A percentile compares a stretch with the other conserved stretches of the same genome.
These are phyloP conservation scores for Rotaria sp. DNA, from an alignment of 2,888 invertebrate genomes.

Conservation along the genomic window DNA sequence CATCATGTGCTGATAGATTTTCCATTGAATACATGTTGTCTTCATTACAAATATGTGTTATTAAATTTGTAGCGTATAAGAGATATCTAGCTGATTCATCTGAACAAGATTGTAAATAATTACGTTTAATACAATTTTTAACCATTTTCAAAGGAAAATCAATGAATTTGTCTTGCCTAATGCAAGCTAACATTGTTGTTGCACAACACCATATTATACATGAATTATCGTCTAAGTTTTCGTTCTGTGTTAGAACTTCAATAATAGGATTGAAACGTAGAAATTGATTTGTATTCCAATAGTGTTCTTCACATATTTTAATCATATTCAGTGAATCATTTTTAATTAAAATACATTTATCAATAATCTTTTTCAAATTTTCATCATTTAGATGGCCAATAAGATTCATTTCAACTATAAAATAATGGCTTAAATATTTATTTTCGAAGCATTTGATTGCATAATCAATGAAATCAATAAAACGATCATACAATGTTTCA, in stretches of 20 bases:
- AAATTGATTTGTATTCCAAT: conserved; percentile 1
- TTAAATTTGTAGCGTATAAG: not conserved
- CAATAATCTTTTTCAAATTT: not conserved
- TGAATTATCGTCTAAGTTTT: not conserved
- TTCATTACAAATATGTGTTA: not conserved
- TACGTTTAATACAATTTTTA: not conserved
- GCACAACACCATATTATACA: not conserved
- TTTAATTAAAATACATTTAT: not conserved
- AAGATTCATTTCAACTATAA: not conserved
- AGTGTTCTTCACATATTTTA: not conserved
- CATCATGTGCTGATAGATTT: not conserved
- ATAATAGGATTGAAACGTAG: not conserved
- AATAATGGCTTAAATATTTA: not conserved
- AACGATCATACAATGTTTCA: conserved; percentile 1
- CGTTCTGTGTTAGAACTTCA: not conserved
- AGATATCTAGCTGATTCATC: not conserved
- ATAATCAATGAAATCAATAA: not conserved
- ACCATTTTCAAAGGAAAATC: not conserved
- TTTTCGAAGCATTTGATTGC: not conserved
- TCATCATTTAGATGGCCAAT: not conserved
- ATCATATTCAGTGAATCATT: not conserved
- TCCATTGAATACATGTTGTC: not conserved
- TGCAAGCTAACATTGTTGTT: not conserved
- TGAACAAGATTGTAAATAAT: not conserved
- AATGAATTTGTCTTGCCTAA: not conserved